Evolutionary conservation across 2,797 vertebrate species (phyloP).

Genomic region (Onychomys leucogaster): DNA sequence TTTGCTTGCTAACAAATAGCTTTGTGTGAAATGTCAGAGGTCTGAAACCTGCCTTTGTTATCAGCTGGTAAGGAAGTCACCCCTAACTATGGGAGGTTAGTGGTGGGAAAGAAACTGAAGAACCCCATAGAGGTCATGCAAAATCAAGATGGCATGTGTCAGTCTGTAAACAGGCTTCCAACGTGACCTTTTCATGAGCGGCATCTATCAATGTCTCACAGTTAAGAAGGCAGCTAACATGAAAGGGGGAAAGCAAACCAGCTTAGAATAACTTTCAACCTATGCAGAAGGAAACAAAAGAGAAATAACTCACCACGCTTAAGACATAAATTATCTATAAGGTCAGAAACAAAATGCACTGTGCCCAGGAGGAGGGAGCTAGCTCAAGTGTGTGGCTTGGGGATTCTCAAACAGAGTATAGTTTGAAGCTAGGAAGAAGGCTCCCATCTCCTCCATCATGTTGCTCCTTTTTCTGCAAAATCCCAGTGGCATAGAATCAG

Average conservation of each 20-base stretch:
- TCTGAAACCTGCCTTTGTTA: constrained; percentile 22
- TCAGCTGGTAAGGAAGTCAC: neutral
- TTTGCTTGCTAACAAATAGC: neutral
- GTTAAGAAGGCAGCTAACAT: neutral
- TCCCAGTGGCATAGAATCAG: neutral
- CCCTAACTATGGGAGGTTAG: neutral
- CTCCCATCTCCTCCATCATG: neutral
- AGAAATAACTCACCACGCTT: neutral
- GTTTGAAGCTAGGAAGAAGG: neutral
- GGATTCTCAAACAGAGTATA: neutral
- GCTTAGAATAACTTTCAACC: neutral
- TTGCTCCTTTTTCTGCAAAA: neutral
- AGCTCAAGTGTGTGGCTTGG: neutral
- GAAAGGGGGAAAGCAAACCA: neutral
- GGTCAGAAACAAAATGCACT: constrained; percentile 18
- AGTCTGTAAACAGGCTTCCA: neutral
- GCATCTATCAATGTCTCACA: neutral
- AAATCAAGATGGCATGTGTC: neutral
- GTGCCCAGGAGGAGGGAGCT: neutral
- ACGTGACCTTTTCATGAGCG: neutral
- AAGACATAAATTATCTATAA: neutral
- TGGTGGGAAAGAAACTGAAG: neutral
- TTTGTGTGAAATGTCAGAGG: neutral
- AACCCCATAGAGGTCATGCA: neutral
- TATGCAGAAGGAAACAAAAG: neutral